Base-by-base conservation (phyloP, 2,797 vertebrate species). In the Lagocephalus sceleratus region DNA sequence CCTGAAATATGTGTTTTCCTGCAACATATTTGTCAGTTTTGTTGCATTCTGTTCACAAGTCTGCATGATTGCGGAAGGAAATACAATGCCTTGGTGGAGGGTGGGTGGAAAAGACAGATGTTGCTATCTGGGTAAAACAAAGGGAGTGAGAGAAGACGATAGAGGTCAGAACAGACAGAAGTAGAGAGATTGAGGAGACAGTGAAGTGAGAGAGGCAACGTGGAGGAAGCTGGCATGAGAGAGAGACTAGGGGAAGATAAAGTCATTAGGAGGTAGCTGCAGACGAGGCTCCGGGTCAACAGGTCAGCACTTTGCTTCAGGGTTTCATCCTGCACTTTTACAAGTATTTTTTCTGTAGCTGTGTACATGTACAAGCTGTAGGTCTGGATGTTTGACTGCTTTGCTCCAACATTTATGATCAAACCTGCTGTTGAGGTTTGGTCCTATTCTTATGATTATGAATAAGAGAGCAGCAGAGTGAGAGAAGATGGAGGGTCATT, bases 231-330 rank as follows among this genome's bases (percentile, higher is more conserved):
- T 44, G 48, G 7, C 17, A 19, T 17, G 12, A 52, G 35, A 54
- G 29, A 49, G 50, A 56, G 20, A 19, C 29, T 16, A 21, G 12
- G 42, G 39, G 48, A 54, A 58, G 60, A 79, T 78, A 60, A 72
- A 83, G 75, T 85, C 63, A 79, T 85, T 83, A 81, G 57, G 67
- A 61, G 62, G 51, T 60, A 72, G 71, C 66, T 63, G 64, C 40
- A 54, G 41, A 53, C 67, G 62, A 73, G 35, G 54, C 58, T 47
- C 3, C 0, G 46, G 81, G 76, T 71, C 75, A 71, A 47, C 8
- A 68, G 79, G 75, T 75, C 78, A 79, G 73, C 67, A 78, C 74
- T 78, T 68, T 70, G 67, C 66, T 53, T 40, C 66, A 61, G 66
- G 71, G 74, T 73, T 85, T 12, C 32, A 3, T 10, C 32, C 32